Evolutionary conservation across 1,140 invertebrate genomes (phyloP), one percentile per base, ranked within the genome.

Genomic region (Drosophila takahashii): DNA sequence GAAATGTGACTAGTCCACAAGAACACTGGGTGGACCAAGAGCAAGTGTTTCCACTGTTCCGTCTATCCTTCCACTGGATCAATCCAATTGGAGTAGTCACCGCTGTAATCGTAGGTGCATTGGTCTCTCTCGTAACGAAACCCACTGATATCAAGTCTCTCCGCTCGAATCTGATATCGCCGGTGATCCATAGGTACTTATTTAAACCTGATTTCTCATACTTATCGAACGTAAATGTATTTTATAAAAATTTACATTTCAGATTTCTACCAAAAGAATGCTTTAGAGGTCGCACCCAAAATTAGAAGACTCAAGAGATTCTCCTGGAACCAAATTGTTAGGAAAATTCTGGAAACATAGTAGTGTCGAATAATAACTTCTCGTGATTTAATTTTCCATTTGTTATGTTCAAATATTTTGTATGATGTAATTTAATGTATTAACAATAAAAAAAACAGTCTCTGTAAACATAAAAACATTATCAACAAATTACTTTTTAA

Each of bases 21-120:
- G 37, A 44, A 58, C 26, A 56, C 42, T 92, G 92, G 87, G 84
- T 85, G 26, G 90, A 93, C 73, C 91, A 93, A 91, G 90, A 92
- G 0, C 70, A 93, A 9, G 92, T 96, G 29, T 96, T 96, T 87
- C 94, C 95, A 1, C 85, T 96, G 16, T 96, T 96, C 92, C 94
- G 95, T n/a, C 79, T 96, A 15, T 96, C 95, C 2, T 96, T 95
- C 80, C 95, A 95, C 79, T 96, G 96, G 95, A 95, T 97, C 79
- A 95, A 96, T 51, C 95, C 95, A 18, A 93, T 95, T 61, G 96
- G 95, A 5, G 93, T 93, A 4, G 50, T 93, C 1, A 93, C 94
- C 0, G 94, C 95, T 0, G 79, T 96, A 13, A 57, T 95, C 1
- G 94, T 96, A 1, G 96, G 96, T 4, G 87, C 94, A 3, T 69